Conservation (phyloP, 2,113 vertebrate species). For the Desmodus rotundus region DNA sequence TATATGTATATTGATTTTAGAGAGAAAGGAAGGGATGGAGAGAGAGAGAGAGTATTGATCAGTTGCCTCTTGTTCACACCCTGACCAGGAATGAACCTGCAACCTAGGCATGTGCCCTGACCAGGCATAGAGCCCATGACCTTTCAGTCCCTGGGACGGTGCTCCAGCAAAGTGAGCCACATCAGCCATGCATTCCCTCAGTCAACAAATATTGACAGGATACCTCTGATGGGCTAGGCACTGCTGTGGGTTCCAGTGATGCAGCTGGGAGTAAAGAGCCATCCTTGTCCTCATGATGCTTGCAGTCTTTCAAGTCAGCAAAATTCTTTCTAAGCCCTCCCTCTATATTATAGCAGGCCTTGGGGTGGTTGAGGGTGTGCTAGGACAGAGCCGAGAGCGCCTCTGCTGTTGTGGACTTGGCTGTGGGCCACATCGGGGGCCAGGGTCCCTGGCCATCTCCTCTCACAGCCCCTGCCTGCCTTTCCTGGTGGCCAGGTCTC, state of each 20-base stretch:
- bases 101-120: no score
- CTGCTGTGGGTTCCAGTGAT: neutral
- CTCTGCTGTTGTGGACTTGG: neutral
- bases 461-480: neutral
- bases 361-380: neutral
- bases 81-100: no score
- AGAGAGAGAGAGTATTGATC: no score
- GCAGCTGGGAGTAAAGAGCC: neutral
- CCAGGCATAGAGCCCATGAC: no score
- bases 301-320: neutral
- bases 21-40: no score
- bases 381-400: rapidly evolving
- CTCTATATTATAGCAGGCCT: rapidly evolving
- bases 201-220: neutral
- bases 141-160: no score
- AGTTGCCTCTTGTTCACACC: no score
- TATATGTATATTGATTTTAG: no score
- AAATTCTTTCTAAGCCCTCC: neutral
- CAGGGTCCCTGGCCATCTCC: neutral
- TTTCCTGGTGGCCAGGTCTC: neutral
- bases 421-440: neutral
- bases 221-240: rapidly evolving
- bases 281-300: neutral
- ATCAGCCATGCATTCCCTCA: no score
- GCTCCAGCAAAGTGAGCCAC: no score